Base-by-base conservation (phyloP, 2,888 invertebrate species). In the Diogma glabrata region DNA sequence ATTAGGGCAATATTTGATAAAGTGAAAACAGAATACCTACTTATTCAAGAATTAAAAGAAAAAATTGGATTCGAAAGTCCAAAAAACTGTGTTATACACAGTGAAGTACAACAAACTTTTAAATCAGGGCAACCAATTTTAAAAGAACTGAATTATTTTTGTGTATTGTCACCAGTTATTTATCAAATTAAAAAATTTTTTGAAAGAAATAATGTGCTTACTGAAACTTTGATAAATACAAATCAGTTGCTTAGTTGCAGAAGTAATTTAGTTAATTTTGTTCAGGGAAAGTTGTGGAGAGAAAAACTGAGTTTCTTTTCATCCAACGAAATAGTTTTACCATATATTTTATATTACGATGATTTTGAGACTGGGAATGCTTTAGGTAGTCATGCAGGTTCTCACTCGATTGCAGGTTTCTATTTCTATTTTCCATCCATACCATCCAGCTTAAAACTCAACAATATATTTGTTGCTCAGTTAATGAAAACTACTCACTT, bases 1-100 rank as follows among this genome's bases (percentile, higher is more conserved):
- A 12, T 40, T 40, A 12, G 3, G 20, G 40, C 19, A 19, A 40
- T 8, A 40, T 40, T 40, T 40, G 40, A 40, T 40, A 40, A 40
- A 40, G 40, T 40, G 4, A 38, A 38, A 14, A 38, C 38, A 10
- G 38, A 38, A 38, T 38, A 38, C 10, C 19, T 38, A 38, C 16
- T 40, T 17, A 40, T 10, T 40, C 40, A 40, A 19, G 40, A 40
- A 40, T 40, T 40, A 7, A 40, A 40, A 40, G 40, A 40, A 19
- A 40, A 40, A 40, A 40, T 40, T 19, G 40, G 19, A 7, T 36
- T 36, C 3, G 9, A 36, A 36, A 36, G 9, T 36, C 36, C 36
- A 36, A 36, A 36, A 36, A 10, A 36, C 5, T 9, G 12, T 36
- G 36, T 36, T 7, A n/a, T 36, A 16, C 36, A 36, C 17, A 36